A percentile compares a stretch with the other conserved stretches of the same genome.
Conservation (phyloP, 2,797 vertebrate species). For the Gorsachius magnificus region DNA sequence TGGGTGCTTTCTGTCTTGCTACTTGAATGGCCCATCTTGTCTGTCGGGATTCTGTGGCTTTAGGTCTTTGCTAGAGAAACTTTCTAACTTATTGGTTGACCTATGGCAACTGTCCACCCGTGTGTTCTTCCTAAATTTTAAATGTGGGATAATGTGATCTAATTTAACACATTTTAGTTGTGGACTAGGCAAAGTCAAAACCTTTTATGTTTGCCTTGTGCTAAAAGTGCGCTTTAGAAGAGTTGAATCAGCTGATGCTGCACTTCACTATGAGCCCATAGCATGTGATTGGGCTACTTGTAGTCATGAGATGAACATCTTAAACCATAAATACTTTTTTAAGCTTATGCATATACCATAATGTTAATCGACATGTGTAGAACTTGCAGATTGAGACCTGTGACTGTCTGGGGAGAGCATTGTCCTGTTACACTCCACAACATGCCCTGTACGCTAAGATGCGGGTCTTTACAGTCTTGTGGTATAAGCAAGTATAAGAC, state of each 20-base stretch:
- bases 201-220: background rate
- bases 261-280: background rate
- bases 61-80: background rate
- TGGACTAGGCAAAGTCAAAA: background rate
- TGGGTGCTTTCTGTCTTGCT: background rate
- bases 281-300: background rate
- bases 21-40: background rate
- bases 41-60: background rate
- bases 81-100: background rate
- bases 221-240: background rate
- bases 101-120: background rate
- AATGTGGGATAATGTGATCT: background rate
- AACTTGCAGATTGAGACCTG: background rate
- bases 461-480: background rate
- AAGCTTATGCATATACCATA: background rate
- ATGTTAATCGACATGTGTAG: background rate
- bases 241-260: background rate
- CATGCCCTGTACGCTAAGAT: fast-evolving
- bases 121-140: background rate
- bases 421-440: background rate
- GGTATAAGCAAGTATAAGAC: background rate
- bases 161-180: background rate
- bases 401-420: background rate
- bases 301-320: background rate
- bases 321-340: background rate